These are phyloP conservation scores for Caenorhabditis virilis DNA, from an alignment of 2,888 invertebrate genomes.

Conservation along the genomic window DNA sequence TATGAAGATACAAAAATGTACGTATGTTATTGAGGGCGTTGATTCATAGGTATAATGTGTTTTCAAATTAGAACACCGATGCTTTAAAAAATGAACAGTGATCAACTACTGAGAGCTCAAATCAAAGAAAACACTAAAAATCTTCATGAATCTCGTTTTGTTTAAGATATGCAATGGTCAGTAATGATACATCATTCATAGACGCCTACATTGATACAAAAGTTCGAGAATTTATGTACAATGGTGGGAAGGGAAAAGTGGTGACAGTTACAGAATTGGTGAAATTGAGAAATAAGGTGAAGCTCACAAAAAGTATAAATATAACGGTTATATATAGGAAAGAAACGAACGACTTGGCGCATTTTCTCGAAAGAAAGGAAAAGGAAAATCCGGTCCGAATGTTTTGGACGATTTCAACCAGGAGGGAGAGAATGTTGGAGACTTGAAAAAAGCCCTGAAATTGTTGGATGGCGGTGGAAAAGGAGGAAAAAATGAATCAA, in stretches of 20 bases:
- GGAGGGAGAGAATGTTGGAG: constrained; percentile 51
- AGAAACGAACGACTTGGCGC: constrained; percentile 71
- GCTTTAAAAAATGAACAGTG: too few species aligned
- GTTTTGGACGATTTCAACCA: constrained; percentile 58
- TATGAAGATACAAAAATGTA: too few species aligned
- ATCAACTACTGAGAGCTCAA: too few species aligned
- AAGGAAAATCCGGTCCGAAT: constrained; percentile 59
- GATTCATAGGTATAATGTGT: too few species aligned
- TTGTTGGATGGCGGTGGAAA: constrained; percentile 53
- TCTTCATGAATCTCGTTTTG: too few species aligned
- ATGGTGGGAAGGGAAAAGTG: constrained; percentile 87
- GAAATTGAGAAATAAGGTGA: constrained; percentile 74
- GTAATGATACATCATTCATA: constrained; percentile 58
- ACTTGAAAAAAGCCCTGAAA: constrained; percentile 61
- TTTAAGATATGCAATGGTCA: constrained; percentile 61
- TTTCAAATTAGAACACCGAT: too few species aligned
- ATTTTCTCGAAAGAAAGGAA: constrained; percentile 63
- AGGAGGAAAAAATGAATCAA: constrained; percentile 69
- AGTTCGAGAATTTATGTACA: constrained; percentile 89
- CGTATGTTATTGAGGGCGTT: too few species aligned
- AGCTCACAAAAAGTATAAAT: not conserved
- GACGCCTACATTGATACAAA: constrained; percentile 39
- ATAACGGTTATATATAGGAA: constrained; percentile 71
- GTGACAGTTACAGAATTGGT: constrained; percentile 88
- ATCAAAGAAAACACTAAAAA: too few species aligned